Evolutionary conservation across 2,113 vertebrate species (phyloP).

Genomic region (Mungos mungo): DNA sequence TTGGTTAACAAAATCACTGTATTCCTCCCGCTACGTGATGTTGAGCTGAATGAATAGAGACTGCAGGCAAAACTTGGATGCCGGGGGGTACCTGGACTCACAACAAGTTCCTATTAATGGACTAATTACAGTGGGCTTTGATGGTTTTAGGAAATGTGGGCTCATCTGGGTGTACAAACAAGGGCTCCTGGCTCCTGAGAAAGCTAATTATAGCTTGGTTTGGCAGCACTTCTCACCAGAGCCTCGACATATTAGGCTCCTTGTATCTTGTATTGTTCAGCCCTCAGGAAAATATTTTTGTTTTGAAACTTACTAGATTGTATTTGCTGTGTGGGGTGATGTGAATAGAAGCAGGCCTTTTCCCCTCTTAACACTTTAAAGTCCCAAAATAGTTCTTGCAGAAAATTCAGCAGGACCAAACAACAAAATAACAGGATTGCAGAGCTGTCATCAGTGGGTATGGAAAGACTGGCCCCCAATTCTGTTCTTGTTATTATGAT

Average conservation of each 20-base stretch:
- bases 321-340: not conserved
- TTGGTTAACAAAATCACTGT: slow-evolving; percentile 23
- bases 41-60: not conserved
- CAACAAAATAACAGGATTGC: not conserved
- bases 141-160: slow-evolving; percentile 47
- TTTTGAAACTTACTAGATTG: slow-evolving; percentile 64
- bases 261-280: slow-evolving; percentile 32
- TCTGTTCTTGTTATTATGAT: not conserved
- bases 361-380: not conserved
- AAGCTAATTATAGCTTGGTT: slow-evolving; percentile 14
- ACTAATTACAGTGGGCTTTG: not conserved
- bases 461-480: not conserved
- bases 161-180: slow-evolving; percentile 39
- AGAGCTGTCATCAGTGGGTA: not conserved
- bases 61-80: not conserved
- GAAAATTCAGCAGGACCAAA: slow-evolving; percentile 28
- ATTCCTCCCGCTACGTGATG: not conserved
- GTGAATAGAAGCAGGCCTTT: slow-evolving; percentile 18
- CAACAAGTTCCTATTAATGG: slow-evolving; percentile 35
- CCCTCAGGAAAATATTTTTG: slow-evolving; percentile 69
- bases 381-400: not conserved
- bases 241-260: not conserved
- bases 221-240: not conserved
- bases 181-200: not conserved
- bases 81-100: not conserved